Evolutionary conservation across 2,888 invertebrate genomes (phyloP).

Genomic region (Morpho helenor): DNA sequence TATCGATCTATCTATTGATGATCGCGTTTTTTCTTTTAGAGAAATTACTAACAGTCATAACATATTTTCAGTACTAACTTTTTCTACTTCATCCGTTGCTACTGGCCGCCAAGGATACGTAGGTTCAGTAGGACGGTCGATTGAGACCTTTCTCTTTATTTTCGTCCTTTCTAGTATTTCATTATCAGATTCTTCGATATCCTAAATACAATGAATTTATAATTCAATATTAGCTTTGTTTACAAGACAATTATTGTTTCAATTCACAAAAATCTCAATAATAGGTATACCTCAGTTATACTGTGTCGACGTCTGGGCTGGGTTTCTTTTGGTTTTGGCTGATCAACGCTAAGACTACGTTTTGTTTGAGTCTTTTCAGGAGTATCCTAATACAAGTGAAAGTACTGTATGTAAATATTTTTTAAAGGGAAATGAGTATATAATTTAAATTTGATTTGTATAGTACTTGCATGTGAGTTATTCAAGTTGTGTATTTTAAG

Average conservation of each 20-base stretch:
- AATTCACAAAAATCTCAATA: not conserved
- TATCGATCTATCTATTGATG: too few species aligned
- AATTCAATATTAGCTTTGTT: not conserved
- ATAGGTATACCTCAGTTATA: constrained; percentile 45
- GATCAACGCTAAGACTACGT: constrained; percentile 47
- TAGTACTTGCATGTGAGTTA: constrained; percentile 6
- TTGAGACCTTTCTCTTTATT: constrained; percentile 37
- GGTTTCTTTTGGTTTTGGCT: constrained; percentile 30
- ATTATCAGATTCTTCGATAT: constrained; percentile 37
- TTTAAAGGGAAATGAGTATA: too few species aligned
- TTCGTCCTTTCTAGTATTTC: constrained; percentile 35
- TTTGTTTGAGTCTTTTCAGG: constrained; percentile 44
- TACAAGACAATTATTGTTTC: not conserved
- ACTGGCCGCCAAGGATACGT: constrained; percentile 37
- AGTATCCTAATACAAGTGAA: constrained; percentile 43
- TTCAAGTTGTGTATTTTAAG: constrained; percentile 20
- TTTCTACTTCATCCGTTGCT: constrained; percentile 35
- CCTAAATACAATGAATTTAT: constrained; percentile 33
- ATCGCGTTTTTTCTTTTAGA: too few species aligned
- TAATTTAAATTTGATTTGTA: too few species aligned
- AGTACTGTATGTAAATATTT: constrained; percentile 2
- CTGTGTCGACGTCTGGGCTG: constrained; percentile 39
- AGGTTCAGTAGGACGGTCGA: constrained; percentile 38
- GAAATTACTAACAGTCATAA: too few species aligned
- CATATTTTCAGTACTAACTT: not conserved